A percentile compares a stretch with the other conserved stretches of the same genome.
These are phyloP conservation scores for Polypedilum pembai DNA, from an alignment of 1,140 invertebrate genomes.

Conservation along the genomic window DNA sequence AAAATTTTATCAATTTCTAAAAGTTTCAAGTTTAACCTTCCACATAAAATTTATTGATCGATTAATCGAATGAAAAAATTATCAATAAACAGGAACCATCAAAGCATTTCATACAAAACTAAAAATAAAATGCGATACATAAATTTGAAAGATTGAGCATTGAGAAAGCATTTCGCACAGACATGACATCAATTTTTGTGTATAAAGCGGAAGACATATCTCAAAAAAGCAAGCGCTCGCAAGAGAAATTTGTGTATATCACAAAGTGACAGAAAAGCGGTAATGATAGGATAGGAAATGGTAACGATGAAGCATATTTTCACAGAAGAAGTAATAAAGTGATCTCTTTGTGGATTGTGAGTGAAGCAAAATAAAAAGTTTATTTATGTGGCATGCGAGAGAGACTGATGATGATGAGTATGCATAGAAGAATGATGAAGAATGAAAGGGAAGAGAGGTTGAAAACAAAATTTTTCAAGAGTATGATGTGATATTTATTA, in stretches of 20 bases:
- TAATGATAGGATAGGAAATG: slow-evolving; percentile 28
- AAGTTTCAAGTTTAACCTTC: too few relatives aligned
- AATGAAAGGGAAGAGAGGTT: background rate
- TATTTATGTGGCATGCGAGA: background rate
- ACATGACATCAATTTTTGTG: background rate
- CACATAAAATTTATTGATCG: too few relatives aligned
- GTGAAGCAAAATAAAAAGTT: background rate
- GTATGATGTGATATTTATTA: background rate
- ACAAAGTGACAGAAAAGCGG: background rate
- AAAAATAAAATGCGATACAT: too few relatives aligned
- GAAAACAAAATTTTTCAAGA: background rate
- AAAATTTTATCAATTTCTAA: too few relatives aligned
- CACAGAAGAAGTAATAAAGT: too few relatives aligned
- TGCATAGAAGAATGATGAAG: background rate
- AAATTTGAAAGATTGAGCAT: background rate
- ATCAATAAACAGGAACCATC: too few relatives aligned
- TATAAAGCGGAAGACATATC: slow-evolving; percentile 9
- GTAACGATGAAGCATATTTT: slow-evolving; percentile 21
- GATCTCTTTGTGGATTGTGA: background rate
- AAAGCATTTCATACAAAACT: too few relatives aligned
- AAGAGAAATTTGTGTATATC: background rate
- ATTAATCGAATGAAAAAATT: too few relatives aligned
- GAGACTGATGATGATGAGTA: slow-evolving; percentile 26
- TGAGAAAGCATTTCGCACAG: background rate
- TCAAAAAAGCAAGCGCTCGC: background rate